A percentile compares a stretch with the other conserved stretches of the same genome.
Evolutionary conservation across 2,113 vertebrate genomes (phyloP).

Genomic region (Macroglossus sobrinus): DNA sequence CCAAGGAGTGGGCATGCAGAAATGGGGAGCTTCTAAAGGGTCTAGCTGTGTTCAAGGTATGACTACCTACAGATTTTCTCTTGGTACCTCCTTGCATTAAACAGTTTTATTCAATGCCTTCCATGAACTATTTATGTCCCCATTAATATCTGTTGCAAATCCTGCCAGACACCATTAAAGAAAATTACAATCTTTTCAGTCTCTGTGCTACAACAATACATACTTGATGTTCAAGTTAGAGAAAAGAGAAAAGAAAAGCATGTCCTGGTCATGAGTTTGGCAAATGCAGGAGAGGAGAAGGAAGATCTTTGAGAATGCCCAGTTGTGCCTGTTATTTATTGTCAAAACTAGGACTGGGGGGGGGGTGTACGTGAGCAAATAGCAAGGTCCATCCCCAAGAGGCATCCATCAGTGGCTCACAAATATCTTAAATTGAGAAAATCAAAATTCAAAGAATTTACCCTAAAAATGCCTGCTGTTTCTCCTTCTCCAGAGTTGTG

Average conservation of each 20-base stretch:
- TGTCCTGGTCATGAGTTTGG: not conserved
- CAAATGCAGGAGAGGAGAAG: not conserved
- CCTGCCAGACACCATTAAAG: slow-evolving; percentile 83
- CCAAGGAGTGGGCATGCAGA: slow-evolving; percentile 67
- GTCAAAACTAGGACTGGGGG: not conserved
- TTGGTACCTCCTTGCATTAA: slow-evolving; percentile 80
- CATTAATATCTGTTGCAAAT: slow-evolving; percentile 86
- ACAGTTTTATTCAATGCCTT: slow-evolving; percentile 83
- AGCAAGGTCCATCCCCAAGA: not conserved
- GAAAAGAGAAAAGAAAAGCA: slow-evolving; percentile 32
- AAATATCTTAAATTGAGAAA: not conserved
- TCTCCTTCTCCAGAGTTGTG: not conserved
- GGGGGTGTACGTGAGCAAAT: not conserved
- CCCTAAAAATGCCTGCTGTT: not conserved
- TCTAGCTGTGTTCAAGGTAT: slow-evolving; percentile 74
- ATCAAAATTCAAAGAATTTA: not conserved
- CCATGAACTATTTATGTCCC: slow-evolving; percentile 82
- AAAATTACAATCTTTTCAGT: slow-evolving; percentile 82
- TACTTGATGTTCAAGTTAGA: slow-evolving; percentile 73
- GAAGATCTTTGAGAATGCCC: not conserved
- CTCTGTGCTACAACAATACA: slow-evolving; percentile 76
- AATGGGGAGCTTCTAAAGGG: slow-evolving; percentile 75
- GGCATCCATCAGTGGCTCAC: not conserved
- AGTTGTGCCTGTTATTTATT: slow-evolving; percentile 24
- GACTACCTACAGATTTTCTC: slow-evolving; percentile 79